A percentile compares a stretch with the other conserved stretches of the same genome.
These are phyloP conservation scores for Noctilio leporinus DNA, from an alignment of 2,113 vertebrate genomes.

Conservation along the genomic window DNA sequence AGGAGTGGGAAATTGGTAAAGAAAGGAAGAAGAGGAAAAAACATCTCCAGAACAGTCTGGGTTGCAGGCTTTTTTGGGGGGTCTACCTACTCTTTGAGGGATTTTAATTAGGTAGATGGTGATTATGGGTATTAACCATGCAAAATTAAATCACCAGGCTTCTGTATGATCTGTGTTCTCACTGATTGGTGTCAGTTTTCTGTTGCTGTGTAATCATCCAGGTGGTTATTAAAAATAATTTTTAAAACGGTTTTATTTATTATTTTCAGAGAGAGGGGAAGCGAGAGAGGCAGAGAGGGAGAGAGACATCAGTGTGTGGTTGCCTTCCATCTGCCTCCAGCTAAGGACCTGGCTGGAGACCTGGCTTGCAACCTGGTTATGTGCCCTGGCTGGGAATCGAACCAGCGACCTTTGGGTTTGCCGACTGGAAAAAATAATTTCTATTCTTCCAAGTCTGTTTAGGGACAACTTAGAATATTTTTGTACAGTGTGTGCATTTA, in stretches of 20 bases:
- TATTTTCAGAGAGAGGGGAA: too few relatives aligned
- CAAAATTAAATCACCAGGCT: neutral
- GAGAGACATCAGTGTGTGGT: too few relatives aligned
- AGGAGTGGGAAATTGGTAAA: neutral
- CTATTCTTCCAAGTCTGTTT: neutral
- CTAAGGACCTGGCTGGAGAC: too few relatives aligned
- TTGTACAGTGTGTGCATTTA: neutral
- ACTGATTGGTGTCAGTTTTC: neutral
- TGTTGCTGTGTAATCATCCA: neutral
- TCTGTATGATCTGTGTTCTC: neutral
- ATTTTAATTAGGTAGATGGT: neutral
- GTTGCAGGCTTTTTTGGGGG: accelerated
- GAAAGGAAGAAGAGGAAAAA: neutral
- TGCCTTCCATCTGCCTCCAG: too few relatives aligned
- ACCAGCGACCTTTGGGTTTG: too few relatives aligned
- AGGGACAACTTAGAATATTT: neutral
- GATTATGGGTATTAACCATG: neutral
- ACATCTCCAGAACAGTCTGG: neutral
- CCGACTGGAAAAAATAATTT: neutral
- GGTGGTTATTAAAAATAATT: neutral
- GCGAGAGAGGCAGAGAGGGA: too few relatives aligned
- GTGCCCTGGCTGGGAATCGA: too few relatives aligned
- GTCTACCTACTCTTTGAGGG: neutral
- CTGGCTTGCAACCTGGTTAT: too few relatives aligned
- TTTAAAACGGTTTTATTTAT: too few relatives aligned